A percentile compares a stretch with the other conserved stretches of the same genome.
These are phyloP conservation scores for Onychomys arenicola DNA, from an alignment of 2,797 vertebrate genomes.

Conservation along the genomic window DNA sequence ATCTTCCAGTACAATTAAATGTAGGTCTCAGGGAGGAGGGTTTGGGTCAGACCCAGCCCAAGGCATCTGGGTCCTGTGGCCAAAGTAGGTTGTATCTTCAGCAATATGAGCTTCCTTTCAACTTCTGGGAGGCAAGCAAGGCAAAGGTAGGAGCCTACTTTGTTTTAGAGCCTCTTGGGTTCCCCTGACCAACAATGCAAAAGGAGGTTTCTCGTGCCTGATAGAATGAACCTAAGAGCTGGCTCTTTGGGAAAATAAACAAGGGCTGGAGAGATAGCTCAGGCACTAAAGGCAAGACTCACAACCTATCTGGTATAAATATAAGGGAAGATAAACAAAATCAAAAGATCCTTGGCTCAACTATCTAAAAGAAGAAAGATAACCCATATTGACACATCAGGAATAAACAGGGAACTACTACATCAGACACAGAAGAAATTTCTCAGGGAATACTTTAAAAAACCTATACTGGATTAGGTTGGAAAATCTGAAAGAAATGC, in stretches of 20 bases:
- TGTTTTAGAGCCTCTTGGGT: not conserved
- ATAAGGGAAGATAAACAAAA: not conserved
- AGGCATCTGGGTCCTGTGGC: not conserved
- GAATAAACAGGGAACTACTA: not conserved
- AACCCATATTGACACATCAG: not conserved
- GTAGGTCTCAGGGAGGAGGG: not conserved
- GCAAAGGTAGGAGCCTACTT: too few species aligned
- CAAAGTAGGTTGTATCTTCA: not conserved
- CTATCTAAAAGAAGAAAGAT: not conserved
- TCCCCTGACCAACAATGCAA: not conserved
- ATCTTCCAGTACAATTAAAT: not conserved
- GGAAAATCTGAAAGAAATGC: not conserved
- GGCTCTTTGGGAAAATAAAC: not conserved
- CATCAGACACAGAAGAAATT: not conserved
- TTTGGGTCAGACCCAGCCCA: not conserved
- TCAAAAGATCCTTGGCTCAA: not conserved
- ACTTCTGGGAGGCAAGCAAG: not conserved
- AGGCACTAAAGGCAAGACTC: not conserved
- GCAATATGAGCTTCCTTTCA: not conserved
- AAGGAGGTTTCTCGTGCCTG: not conserved
- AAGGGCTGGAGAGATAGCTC: not conserved
- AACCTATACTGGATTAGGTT: not conserved
- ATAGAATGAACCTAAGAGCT: not conserved
- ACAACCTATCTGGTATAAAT: not conserved
- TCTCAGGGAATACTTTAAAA: not conserved